These are phyloP conservation scores for Thera obeliscata DNA, from an alignment of 2,888 invertebrate species.

Conservation along the genomic window DNA sequence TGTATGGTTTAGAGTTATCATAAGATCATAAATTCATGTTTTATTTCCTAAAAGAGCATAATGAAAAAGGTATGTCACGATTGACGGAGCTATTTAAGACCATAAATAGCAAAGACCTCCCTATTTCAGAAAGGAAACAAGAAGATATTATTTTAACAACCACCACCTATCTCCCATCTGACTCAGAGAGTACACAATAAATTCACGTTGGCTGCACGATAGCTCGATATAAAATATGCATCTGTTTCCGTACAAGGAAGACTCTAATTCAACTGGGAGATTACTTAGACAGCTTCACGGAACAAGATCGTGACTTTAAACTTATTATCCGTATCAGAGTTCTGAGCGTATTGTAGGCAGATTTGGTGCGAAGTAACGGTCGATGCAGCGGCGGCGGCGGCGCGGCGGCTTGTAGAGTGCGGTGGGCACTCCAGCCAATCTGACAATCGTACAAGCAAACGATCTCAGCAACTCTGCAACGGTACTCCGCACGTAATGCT, in stretches of 20 bases:
- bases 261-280: slow-evolving; percentile 71
- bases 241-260: slow-evolving; percentile 70
- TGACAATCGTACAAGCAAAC: slow-evolving; percentile 65
- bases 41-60: too few species aligned
- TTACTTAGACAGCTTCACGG: slow-evolving; percentile 73
- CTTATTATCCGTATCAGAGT: slow-evolving; percentile 79
- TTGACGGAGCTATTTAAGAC: background rate
- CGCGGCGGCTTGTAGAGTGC: slow-evolving; percentile 47
- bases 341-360: slow-evolving; percentile 77
- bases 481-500: slow-evolving; percentile 70
- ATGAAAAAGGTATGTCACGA: too few species aligned
- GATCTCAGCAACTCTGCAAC: slow-evolving; percentile 61
- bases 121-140: slow-evolving; percentile 41
- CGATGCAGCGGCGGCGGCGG: background rate
- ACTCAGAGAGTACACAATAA: slow-evolving; percentile 48
- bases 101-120: slow-evolving; percentile 6
- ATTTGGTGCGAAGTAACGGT: slow-evolving; percentile 80
- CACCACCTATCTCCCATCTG: slow-evolving; percentile 40
- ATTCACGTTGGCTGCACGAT: slow-evolving; percentile 53
- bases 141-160: slow-evolving; percentile 33
- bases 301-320: slow-evolving; percentile 77
- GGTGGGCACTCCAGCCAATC: slow-evolving; percentile 55
- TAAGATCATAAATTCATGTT: too few species aligned
- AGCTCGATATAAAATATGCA: slow-evolving; percentile 46
- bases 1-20: too few species aligned